Base-by-base conservation (phyloP, 2,888 invertebrate genomes). In the Macrophya alboannulata region DNA sequence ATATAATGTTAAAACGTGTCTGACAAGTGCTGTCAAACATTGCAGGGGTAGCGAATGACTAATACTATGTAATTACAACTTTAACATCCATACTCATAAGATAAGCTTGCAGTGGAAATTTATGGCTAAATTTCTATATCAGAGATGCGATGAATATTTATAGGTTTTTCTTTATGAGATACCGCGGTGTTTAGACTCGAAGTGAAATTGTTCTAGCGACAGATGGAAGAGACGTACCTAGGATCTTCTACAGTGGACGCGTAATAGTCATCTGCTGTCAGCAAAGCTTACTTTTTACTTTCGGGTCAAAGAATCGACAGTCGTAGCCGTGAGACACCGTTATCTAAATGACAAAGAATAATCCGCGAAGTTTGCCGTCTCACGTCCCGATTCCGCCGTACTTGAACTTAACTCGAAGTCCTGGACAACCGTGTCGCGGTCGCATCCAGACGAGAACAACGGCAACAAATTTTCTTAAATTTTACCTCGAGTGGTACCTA, bases 371-470 rank as follows among this genome's bases (percentile, higher is more conserved):
- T 81, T 43, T 62, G 62, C 81, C 40, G 43, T 81, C 81, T 81
- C 81, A 81, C 81, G 81, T 81, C 81, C 62, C 43, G 62, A 62
- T 81, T 81, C 62, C 43, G 62, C 81, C 40, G 43, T 62, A 62
- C 15, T 17, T 81, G 15, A 59, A 62, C 81, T 81, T 77, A n/a
- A 55, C 55, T 55, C 25, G 21, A 8, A 76, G 48, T 12, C 62
- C 21, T 81, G 81, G 81, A 81, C 81, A 81, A 81, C 81, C 81
- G 81, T 81, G 43, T 81, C 81, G 81, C 43, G 21, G 21, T 79
- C 79, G 79, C 79, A 79, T 59, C 59, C 21, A 51, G 31, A 21
- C 31, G 31, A 51, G 51, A 45, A 9, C 17, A 43, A 74, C 43
- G 21, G 21, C 21, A 25, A 74, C 45, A n/a, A 77, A 81, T 62